Base-by-base conservation (phyloP, 2,888 invertebrate species). In the Punctoribates punctum region DNA sequence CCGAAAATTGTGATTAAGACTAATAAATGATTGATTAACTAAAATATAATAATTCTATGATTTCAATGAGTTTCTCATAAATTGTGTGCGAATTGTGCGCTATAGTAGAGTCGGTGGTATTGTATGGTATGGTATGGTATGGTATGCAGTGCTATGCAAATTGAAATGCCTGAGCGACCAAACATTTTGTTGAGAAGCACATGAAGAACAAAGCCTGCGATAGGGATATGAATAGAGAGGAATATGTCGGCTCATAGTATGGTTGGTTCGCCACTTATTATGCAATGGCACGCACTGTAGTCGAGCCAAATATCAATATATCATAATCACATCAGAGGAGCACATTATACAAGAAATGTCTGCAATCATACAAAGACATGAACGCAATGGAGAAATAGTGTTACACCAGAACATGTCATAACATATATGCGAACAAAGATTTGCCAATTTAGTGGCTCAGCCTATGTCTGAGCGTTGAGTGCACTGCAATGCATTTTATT, bases 301-400 rank as follows among this genome's bases (percentile, higher is more conserved):
- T 15, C 42, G 11, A 70, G 23, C 11, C 15, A 70, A 70, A 70
- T 70, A 70, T 70, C 70, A 70, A 70, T 70, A 70, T 70, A 70
- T 70, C 70, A 70, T 70, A 70, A 70, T 38, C 70, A 70, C 70
- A 70, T 70, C 70, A 46, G n/a, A 34, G 9, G 34, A 70, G 70
- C 70, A 70, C 34, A 46, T 34, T 38, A 70, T 70, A 70, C 34
- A 34, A 62, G 29, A 23, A 62, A 62, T 62, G 34, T 15, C 29
- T n/a, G 11, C 62, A 15, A 62, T 62, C 25, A 29, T 34, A 70
- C 70, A 42, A 38, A 70, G 23, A 70, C 38, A 70, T 34, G n/a
- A 23, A 46, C 20, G 46, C 70, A 42, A 23, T 20, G 15, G 17
- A 6, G 42, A 23, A 17, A 34, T 20, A 65, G 20, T 27, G 27